These are phyloP conservation scores for Drosophila fuyamai DNA, from an alignment of 1,140 invertebrate species.

Conservation along the genomic window DNA sequence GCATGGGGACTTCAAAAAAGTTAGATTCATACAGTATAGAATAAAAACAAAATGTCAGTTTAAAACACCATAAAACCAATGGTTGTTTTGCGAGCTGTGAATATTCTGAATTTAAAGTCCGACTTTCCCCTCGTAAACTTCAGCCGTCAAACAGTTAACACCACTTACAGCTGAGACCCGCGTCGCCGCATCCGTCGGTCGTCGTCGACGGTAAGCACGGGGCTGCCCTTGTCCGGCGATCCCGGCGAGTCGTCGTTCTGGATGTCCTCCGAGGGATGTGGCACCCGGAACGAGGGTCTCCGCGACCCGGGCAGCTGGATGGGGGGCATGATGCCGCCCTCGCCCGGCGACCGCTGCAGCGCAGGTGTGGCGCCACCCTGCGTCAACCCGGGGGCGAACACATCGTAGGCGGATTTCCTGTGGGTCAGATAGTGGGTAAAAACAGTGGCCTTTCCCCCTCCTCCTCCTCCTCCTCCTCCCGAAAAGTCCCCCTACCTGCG, in stretches of 20 bases:
- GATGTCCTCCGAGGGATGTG: slow-evolving; percentile 85
- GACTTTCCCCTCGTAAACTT: too few relatives aligned
- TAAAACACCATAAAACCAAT: too few relatives aligned
- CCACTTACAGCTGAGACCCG: slow-evolving; percentile 92
- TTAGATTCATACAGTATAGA: too few relatives aligned
- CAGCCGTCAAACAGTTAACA: slow-evolving; percentile 49
- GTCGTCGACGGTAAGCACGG: slow-evolving; percentile 88
- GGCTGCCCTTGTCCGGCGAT: slow-evolving; percentile 82
- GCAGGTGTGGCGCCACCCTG: slow-evolving; percentile 58
- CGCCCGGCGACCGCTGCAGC: slow-evolving; percentile 70
- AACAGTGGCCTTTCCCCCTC: not conserved
- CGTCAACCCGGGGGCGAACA: slow-evolving; percentile 86
- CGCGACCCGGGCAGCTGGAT: slow-evolving; percentile 85
- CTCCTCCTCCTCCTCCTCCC: too few relatives aligned
- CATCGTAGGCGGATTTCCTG: slow-evolving; percentile 92
- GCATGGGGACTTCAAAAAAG: too few relatives aligned
- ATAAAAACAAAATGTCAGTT: too few relatives aligned
- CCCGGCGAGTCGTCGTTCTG: slow-evolving; percentile 86
- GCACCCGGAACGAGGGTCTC: slow-evolving; percentile 89
- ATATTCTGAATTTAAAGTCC: too few relatives aligned
- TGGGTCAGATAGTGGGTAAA: not conserved
- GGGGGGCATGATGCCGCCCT: slow-evolving; percentile 77
- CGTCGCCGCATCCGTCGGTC: slow-evolving; percentile 90
- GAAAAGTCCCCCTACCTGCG: slow-evolving; percentile 85
- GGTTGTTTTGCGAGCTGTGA: too few relatives aligned